Evolutionary conservation across 1,140 invertebrate species (phyloP).

Genomic region (Halictus rubicundus): DNA sequence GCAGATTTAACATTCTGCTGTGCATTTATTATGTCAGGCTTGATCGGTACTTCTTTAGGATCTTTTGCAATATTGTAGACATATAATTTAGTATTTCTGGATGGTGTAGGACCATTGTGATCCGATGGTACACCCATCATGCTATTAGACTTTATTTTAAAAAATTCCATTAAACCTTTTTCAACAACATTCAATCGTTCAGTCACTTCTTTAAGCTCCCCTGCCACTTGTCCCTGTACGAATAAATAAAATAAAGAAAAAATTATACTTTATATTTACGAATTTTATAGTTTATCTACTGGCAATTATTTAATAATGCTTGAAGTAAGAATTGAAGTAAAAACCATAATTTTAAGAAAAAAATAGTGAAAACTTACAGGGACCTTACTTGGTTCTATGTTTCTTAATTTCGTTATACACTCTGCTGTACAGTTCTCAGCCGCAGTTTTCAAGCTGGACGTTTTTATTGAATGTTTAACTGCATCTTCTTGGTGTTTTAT

Average conservation of each 20-base stretch:
- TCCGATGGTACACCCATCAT: slow-evolving; percentile 48
- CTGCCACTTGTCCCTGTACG: slow-evolving; percentile 64
- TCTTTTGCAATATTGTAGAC: slow-evolving; percentile 74
- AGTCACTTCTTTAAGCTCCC: slow-evolving; percentile 68
- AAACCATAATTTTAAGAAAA: background rate
- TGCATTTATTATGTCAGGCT: slow-evolving; percentile 1
- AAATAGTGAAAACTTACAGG: slow-evolving; percentile 75
- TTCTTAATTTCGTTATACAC: slow-evolving; percentile 62
- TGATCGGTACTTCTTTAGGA: slow-evolving; percentile 69
- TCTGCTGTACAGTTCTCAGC: slow-evolving; percentile 64
- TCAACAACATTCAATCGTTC: slow-evolving; percentile 72
- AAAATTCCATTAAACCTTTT: slow-evolving; percentile 70
- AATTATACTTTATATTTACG: slow-evolving; percentile 8
- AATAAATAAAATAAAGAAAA: slow-evolving; percentile 43
- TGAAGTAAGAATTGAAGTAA: slow-evolving; percentile 26
- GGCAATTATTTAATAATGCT: background rate
- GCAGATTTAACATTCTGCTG: slow-evolving; percentile 23
- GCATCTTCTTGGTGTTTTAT: slow-evolving; percentile 71
- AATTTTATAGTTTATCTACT: slow-evolving; percentile 6
- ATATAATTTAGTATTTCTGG: slow-evolving; percentile 62
- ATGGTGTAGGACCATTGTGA: slow-evolving; percentile 22
- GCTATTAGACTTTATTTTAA: slow-evolving; percentile 68
- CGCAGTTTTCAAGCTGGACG: slow-evolving; percentile 69
- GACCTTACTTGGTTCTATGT: slow-evolving; percentile 77
- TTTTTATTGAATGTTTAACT: slow-evolving; percentile 67